phyloP scores from a whole-genome alignment of 2,888 invertebrate species.

The Rhopalosiphum nymphaeae region DNA sequence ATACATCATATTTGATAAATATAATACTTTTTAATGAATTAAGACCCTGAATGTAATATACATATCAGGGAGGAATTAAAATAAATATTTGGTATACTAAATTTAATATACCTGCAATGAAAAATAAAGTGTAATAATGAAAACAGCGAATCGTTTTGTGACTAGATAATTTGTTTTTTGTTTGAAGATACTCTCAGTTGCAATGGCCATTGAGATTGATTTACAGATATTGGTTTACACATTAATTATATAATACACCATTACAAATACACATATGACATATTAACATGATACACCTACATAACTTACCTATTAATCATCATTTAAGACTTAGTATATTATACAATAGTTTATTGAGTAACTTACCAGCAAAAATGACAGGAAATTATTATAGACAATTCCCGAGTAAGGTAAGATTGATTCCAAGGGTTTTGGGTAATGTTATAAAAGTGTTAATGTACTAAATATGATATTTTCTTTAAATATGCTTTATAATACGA shows the following conservation, averaged over 20 bases:
- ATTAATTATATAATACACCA: not conserved
- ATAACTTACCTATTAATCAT: not conserved
- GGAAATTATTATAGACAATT: not conserved
- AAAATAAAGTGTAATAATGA: not conserved
- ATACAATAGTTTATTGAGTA: not conserved
- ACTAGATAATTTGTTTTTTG: not conserved
- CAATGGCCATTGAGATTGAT: not conserved
- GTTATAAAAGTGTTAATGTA: not conserved
- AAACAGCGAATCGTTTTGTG: not conserved
- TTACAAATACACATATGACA: not conserved
- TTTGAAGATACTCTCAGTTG: not conserved
- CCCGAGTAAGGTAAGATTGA: not conserved
- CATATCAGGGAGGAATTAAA: not conserved
- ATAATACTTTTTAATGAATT: too few species aligned
- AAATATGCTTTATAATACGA: not conserved
- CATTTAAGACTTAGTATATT: not conserved
- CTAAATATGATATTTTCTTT: slow-evolving; percentile 3
- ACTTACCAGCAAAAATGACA: not conserved
- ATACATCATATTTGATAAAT: too few species aligned
- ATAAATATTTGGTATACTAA: not conserved
- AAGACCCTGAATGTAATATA: too few species aligned
- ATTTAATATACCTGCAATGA: not conserved
- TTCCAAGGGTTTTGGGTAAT: not conserved
- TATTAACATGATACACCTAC: not conserved
- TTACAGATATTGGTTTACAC: not conserved